Evolutionary conservation across 2,113 vertebrate genomes (phyloP).

Genomic region (Boleophthalmus pectinirostris): DNA sequence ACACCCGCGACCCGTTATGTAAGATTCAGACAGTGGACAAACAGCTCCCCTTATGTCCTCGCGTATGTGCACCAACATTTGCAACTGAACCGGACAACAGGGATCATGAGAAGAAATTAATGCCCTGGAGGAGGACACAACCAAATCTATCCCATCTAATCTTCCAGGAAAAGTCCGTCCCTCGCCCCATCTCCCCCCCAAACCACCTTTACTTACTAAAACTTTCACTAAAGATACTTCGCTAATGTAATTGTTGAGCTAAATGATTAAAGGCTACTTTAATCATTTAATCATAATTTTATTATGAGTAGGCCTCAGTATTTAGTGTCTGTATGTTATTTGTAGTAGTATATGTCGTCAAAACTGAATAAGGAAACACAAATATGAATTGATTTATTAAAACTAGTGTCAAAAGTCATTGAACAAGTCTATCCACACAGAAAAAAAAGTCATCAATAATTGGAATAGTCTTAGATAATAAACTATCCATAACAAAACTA

Average conservation of each 20-base stretch:
- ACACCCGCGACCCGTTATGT: constrained; percentile 39
- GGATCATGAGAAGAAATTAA: constrained; percentile 38
- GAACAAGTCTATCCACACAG: background rate
- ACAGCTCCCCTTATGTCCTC: constrained; percentile 24
- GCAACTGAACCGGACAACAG: constrained; percentile 23
- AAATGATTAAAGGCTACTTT: background rate
- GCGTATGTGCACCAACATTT: constrained; percentile 11
- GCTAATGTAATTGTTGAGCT: background rate
- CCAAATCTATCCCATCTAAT: constrained; percentile 22
- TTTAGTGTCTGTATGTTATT: background rate
- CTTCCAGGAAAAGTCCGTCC: constrained; percentile 5
- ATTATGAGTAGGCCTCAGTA: too few species aligned
- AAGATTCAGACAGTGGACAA: constrained; percentile 50
- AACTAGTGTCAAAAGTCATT: background rate
- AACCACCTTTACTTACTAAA: constrained; percentile 12
- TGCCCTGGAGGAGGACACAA: constrained; percentile 7
- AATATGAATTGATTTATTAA: background rate
- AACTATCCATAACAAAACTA: too few species aligned
- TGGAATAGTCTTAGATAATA: too few species aligned
- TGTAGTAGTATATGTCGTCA: background rate
- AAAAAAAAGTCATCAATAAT: background rate
- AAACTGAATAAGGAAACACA: background rate
- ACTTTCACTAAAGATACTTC: background rate
- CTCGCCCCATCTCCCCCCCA: too few species aligned
- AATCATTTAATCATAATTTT: too few species aligned